phyloP scores from a whole-genome alignment of 2,113 vertebrate species.

The Myodes glareolus region DNA sequence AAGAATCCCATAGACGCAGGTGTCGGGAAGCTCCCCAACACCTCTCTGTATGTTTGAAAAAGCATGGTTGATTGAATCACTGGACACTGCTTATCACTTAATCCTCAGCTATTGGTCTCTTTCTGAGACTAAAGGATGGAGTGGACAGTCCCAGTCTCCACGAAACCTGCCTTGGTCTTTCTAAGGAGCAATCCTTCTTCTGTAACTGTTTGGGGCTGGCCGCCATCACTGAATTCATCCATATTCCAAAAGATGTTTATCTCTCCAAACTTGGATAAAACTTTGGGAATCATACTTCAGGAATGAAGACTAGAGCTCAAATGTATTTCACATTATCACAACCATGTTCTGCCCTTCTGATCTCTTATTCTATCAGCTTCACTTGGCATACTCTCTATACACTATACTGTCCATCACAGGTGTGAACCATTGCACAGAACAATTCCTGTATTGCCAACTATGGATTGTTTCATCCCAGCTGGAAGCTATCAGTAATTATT shows the following conservation, averaged over 20 bases:
- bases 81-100: neutral
- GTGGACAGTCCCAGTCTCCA: neutral
- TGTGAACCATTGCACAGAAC: neutral
- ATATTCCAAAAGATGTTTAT: neutral
- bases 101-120: neutral
- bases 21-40: neutral
- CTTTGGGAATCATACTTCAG: neutral
- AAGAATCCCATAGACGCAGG: neutral
- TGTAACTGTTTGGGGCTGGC: too few species aligned
- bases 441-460: neutral
- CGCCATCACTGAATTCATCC: neutral
- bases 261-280: neutral
- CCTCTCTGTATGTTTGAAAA: neutral
- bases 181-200: neutral
- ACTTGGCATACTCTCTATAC: neutral
- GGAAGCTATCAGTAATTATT: neutral
- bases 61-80: neutral
- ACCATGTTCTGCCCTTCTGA: neutral
- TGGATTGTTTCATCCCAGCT: neutral
- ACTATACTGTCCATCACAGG: neutral
- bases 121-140: neutral
- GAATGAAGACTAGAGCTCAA: neutral
- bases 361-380: neutral
- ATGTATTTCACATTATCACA: neutral
- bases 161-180: neutral